A percentile compares a stretch with the other conserved stretches of the same genome.
Conservation (phyloP, 2,888 invertebrate genomes). For the Ashinkailepas kermadecensis region DNA sequence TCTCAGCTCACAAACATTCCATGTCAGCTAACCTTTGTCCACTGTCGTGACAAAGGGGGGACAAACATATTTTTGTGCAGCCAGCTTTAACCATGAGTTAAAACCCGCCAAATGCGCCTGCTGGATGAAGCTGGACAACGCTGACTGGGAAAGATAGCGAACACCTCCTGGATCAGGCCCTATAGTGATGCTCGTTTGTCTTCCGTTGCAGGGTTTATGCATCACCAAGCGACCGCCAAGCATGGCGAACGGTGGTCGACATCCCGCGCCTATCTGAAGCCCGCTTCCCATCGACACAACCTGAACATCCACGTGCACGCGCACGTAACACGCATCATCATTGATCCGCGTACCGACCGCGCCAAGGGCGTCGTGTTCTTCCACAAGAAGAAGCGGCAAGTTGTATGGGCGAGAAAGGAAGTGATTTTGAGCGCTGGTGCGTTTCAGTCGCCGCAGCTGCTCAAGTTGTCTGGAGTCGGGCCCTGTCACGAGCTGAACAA, state of each 20-base stretch:
- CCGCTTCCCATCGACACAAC: slow-evolving; percentile 49
- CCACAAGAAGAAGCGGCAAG: slow-evolving; percentile 37
- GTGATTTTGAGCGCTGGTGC: slow-evolving; percentile 44
- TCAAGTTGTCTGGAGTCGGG: slow-evolving; percentile 57
- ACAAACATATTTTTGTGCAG: too few species aligned
- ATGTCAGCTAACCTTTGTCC: too few species aligned
- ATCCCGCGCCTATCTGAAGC: slow-evolving; percentile 46
- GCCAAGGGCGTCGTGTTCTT: slow-evolving; percentile 39
- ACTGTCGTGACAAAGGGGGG: too few species aligned
- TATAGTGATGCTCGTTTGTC: not conserved
- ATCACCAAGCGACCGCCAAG: slow-evolving; percentile 30
- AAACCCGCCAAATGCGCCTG: too few species aligned
- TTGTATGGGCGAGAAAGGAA: slow-evolving; percentile 48
- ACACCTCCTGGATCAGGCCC: not conserved
- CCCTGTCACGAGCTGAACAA: not conserved
- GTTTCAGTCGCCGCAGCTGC: slow-evolving; percentile 33
- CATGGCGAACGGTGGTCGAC: slow-evolving; percentile 35
- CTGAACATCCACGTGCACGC: slow-evolving; percentile 51
- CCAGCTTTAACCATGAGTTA: too few species aligned
- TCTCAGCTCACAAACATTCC: too few species aligned
- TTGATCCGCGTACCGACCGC: slow-evolving; percentile 45
- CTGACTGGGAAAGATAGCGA: too few species aligned
- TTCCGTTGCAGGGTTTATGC: not conserved
- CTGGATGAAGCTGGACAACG: too few species aligned
- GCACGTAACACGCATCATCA: slow-evolving; percentile 50